These are phyloP conservation scores for Hyposoter didymator DNA, from an alignment of 2,888 invertebrate genomes.

Conservation along the genomic window DNA sequence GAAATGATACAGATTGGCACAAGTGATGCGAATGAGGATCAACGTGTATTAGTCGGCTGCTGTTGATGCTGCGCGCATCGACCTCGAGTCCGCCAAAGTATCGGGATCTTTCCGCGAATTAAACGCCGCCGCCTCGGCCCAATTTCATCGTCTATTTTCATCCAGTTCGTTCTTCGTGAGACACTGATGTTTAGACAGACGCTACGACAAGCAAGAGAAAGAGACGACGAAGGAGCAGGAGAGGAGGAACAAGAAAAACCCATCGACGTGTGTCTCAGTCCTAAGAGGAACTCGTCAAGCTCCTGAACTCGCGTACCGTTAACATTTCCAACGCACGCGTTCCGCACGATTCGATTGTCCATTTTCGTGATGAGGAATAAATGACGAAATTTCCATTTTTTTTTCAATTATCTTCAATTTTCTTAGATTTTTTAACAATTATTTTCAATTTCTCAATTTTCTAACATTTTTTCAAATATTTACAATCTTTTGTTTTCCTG, in stretches of 20 bases:
- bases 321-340: slow-evolving; percentile 55
- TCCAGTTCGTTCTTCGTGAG: slow-evolving; percentile 57
- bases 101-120: slow-evolving; percentile 69
- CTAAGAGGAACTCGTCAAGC: slow-evolving; percentile 35
- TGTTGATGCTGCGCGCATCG: slow-evolving; percentile 62
- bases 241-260: slow-evolving; percentile 21
- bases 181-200: slow-evolving; percentile 31
- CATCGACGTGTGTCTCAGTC: slow-evolving; percentile 33
- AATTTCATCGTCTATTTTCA: slow-evolving; percentile 71
- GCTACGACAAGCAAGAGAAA: neutral
- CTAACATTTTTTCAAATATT: too few relatives aligned
- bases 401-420: too few relatives aligned
- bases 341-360: slow-evolving; percentile 46
- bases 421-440: too few relatives aligned
- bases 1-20: slow-evolving; percentile 54
- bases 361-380: neutral
- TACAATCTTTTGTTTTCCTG: too few relatives aligned
- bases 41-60: slow-evolving; percentile 16
- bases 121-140: slow-evolving; percentile 67
- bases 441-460: too few relatives aligned
- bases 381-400: too few relatives aligned
- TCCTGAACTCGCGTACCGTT: slow-evolving; percentile 41
- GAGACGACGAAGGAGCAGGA: slow-evolving; percentile 7
- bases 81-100: slow-evolving; percentile 67
- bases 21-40: slow-evolving; percentile 54